Conservation (phyloP, 2,888 invertebrate species). For the Disparrhopalites patrizii region DNA sequence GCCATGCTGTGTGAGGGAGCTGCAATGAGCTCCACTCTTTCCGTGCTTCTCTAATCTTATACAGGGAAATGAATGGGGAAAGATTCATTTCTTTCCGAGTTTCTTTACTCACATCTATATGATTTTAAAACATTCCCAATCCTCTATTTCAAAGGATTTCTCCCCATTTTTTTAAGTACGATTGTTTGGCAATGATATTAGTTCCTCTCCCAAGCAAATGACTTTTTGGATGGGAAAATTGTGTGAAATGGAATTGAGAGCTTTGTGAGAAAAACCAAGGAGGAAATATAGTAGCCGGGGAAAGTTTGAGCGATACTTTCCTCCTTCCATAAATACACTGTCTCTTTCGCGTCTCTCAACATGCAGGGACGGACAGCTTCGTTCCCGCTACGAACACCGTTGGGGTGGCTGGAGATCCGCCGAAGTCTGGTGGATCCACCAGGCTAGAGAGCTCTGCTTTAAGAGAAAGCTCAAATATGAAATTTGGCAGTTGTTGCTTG, state of each 20-base stretch:
- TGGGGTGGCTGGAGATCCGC: background rate
- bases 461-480: background rate
- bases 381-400: too few species aligned
- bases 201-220: too few species aligned
- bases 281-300: background rate
- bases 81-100: background rate
- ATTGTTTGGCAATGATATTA: too few species aligned
- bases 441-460: background rate
- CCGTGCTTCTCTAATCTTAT: background rate
- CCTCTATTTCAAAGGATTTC: background rate
- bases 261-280: too few species aligned
- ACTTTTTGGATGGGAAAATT: too few species aligned
- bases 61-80: background rate
- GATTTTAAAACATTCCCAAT: background rate
- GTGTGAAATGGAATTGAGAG: too few species aligned
- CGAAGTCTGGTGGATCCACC: constrained; percentile 1
- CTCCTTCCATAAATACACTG: background rate
- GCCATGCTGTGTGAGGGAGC: too few species aligned
- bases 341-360: background rate
- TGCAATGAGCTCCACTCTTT: too few species aligned
- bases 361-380: background rate
- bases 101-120: background rate
- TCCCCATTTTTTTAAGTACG: background rate
- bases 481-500: constrained; percentile 5
- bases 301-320: background rate